A percentile compares a stretch with the other conserved stretches of the same genome.
phyloP scores from a whole-genome alignment of 2,888 invertebrate genomes.

The Lepidocyrtoides sp. region DNA sequence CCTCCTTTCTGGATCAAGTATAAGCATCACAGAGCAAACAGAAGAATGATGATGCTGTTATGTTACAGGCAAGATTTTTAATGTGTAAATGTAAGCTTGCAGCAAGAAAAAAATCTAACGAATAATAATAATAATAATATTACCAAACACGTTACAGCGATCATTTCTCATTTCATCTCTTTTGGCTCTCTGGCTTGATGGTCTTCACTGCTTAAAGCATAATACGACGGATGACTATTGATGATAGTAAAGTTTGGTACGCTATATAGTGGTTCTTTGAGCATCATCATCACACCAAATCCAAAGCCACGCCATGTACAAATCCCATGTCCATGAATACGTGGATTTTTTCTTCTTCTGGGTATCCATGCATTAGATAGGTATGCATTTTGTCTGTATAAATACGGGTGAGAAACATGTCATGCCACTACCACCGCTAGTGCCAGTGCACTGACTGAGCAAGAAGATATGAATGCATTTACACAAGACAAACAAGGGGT shows the following conservation, averaged over 20 bases:
- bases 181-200: slow-evolving; percentile 21
- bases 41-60: slow-evolving; percentile 12
- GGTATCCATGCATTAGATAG: too few relatives aligned
- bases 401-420: background rate
- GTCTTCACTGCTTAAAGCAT: background rate
- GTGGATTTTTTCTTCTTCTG: background rate
- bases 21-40: slow-evolving; percentile 11
- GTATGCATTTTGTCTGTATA: slow-evolving; percentile 14
- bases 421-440: slow-evolving; percentile 26
- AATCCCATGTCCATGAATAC: slow-evolving; percentile 31
- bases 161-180: slow-evolving; percentile 62
- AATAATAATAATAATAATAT: slow-evolving; percentile 56
- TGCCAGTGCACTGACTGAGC: slow-evolving; percentile 41
- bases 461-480: slow-evolving; percentile 58
- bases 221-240: background rate
- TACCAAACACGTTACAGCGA: slow-evolving; percentile 62
- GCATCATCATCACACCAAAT: background rate
- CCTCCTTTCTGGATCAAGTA: slow-evolving; percentile 31
- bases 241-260: background rate
- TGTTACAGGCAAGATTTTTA: slow-evolving; percentile 39
- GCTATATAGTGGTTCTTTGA: slow-evolving; percentile 4
- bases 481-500: slow-evolving; percentile 75
- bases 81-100: slow-evolving; percentile 49
- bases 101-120: slow-evolving; percentile 26
- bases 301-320: slow-evolving; percentile 16